Evolutionary conservation across 2,888 invertebrate genomes (phyloP).

Genomic region (Beris chalybata): DNA sequence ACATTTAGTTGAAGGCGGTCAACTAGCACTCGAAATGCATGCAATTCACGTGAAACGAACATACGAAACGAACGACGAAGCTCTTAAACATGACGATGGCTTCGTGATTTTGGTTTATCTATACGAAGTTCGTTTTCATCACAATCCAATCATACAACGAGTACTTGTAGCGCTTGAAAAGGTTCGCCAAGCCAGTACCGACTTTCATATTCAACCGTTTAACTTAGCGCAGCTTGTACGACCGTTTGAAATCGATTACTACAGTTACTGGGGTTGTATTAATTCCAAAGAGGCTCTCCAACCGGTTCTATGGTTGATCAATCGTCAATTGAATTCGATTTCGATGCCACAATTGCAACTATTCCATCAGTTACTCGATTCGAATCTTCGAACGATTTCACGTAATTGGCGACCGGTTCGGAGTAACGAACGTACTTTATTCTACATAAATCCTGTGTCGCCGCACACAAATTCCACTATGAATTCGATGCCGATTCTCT

Average conservation of each 20-base stretch:
- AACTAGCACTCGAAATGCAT: constrained; percentile 68
- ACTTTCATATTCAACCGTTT: constrained; percentile 58
- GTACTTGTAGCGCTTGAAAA: constrained; percentile 48
- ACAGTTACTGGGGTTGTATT: constrained; percentile 66
- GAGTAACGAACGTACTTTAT: constrained; percentile 19
- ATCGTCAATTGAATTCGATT: constrained; percentile 61
- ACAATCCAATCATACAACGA: constrained; percentile 63
- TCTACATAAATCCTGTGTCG: constrained; percentile 34
- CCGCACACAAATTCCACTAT: constrained; percentile 28
- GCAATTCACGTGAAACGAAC: constrained; percentile 62
- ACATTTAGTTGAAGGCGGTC: constrained; percentile 62
- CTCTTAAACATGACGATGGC: constrained; percentile 63
- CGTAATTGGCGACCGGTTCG: constrained; percentile 16
- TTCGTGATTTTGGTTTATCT: constrained; percentile 64
- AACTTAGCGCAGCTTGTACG: constrained; percentile 60
- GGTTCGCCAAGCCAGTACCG: constrained; percentile 59
- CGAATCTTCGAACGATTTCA: constrained; percentile 26
- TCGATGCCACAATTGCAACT: constrained; percentile 62
- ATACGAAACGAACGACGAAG: constrained; percentile 64
- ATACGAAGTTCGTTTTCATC: constrained; percentile 62
- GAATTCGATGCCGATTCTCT: constrained; percentile 24
- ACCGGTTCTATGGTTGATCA: constrained; percentile 65
- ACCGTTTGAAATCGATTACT: constrained; percentile 65
- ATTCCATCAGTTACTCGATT: constrained; percentile 60
- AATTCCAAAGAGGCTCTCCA: constrained; percentile 56